A percentile compares a stretch with the other conserved stretches of the same genome.
Evolutionary conservation across 2,888 invertebrate species (phyloP).

Genomic region (Dorcus parallelipipedus): DNA sequence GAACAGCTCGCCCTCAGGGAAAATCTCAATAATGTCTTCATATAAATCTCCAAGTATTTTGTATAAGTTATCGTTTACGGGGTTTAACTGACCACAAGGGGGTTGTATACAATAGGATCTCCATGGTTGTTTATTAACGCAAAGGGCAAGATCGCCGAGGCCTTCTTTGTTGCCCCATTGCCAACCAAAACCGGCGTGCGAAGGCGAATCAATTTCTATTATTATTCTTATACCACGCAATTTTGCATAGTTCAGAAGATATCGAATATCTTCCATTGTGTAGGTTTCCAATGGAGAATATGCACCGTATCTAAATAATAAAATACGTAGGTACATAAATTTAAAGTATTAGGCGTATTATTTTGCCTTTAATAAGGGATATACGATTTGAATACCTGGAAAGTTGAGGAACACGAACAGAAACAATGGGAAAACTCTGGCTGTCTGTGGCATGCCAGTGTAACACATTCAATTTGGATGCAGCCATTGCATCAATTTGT

Average conservation of each 20-base stretch:
- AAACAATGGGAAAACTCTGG: slow-evolving; percentile 87
- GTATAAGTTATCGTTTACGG: slow-evolving; percentile 69
- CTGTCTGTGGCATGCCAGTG: slow-evolving; percentile 93
- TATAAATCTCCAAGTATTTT: slow-evolving; percentile 67
- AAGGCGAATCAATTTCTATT: slow-evolving; percentile 86
- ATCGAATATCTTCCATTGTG: slow-evolving; percentile 59
- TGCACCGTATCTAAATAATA: slow-evolving; percentile 62
- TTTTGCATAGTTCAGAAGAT: slow-evolving; percentile 73
- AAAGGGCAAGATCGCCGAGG: slow-evolving; percentile 64
- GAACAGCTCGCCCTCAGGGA: slow-evolving; percentile 59
- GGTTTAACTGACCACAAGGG: slow-evolving; percentile 83
- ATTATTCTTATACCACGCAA: slow-evolving; percentile 79
- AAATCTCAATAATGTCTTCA: slow-evolving; percentile 59
- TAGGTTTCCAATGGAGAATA: slow-evolving; percentile 70
- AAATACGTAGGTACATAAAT: neutral
- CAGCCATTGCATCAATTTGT: slow-evolving; percentile 81
- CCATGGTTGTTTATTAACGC: slow-evolving; percentile 68
- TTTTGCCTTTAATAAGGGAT: too few species aligned
- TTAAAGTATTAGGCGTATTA: too few species aligned
- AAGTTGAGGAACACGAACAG: slow-evolving; percentile 70
- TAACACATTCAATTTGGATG: slow-evolving; percentile 85
- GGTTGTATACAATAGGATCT: slow-evolving; percentile 72
- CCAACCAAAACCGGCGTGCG: slow-evolving; percentile 84
- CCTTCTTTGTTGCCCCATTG: slow-evolving; percentile 68
- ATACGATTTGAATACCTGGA: slow-evolving; percentile 53